Evolutionary conservation across 2,888 invertebrate genomes (phyloP), one percentile per base, ranked within the genome.

Genomic region (Tyria jacobaeae): DNA sequence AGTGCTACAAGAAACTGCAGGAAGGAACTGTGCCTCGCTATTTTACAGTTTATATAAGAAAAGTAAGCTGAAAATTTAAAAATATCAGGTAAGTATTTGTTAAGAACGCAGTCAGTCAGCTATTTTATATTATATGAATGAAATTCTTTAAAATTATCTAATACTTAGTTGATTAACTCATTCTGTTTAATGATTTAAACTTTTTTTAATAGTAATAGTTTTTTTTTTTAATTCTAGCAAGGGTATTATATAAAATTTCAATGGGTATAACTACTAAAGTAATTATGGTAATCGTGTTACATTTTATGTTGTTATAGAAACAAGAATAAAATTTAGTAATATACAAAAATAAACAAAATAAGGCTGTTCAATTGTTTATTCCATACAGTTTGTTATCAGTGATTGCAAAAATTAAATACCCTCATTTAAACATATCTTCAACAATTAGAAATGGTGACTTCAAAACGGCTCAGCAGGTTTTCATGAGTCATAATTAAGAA

Each of bases 1-100:
- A 81, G 79, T 76, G 73, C 74, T 73, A 78, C 78, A 79, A 82
- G 78, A 75, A 84, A 82, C 81, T 80, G 62, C 68, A 79, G 80
- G 81, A 83, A 83, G 81, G 81, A 84, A 84, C 76, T 73, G 70
- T 70, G 73, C 66, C 75, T 70, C 57, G 75, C 75, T 75, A 75
- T 82, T 79, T 75, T 80, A 66, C 59, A 77, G 74, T 75, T 73
- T 69, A 68, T 74, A 78, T 78, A 81, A 78, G 66, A 75, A 81
- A 79, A 76, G 78, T 77, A 76, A 76, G 62, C 65, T 62, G 52
- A 68, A 62, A 74, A 70, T 71, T 71, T 76, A 68, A 73, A 74
- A 66, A 65, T 74, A 73, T 78, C 78, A 77, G 71, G 73, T 76
- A 54, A 66, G 57, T 69, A 71, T 73, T 79, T 71, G 66, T 62